Evolutionary conservation across 1,140 invertebrate species (phyloP), one percentile per base, ranked within the genome.

Genomic region (Apolygus lucorum): DNA sequence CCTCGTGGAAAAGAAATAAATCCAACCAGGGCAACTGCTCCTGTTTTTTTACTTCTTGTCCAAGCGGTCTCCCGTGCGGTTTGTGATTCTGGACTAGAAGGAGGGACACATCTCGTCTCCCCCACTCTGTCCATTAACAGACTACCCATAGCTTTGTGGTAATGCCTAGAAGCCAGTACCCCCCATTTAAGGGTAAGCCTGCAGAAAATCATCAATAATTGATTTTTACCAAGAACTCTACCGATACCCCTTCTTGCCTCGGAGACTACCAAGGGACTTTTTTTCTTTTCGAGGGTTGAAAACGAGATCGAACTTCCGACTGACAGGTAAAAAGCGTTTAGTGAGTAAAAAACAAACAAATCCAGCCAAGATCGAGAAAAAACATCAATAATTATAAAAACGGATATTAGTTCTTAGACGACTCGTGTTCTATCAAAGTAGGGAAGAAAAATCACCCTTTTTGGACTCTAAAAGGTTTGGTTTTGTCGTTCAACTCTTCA

Each of bases 201-300:
- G 28, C 34, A 42, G 4, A 28, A 64, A 62, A 26, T 64, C 63
- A 64, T 64, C 63, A 64, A 64, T 64, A 27, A 64, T 64, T 64
- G 63, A 64, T 64, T 27, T 64, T 64, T 64, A 64, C 63, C 63
- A 26, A 64, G 63, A 64, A 64, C 63, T 28, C 22, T 64, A 64
- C 63, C 63, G 63, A 64, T 64, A 2, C 28, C 63, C 63, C 27
- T 8, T n/a, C n/a, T n/a, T n/a, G n/a, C n/a, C n/a, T n/a, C n/a
- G n/a, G n/a, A n/a, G n/a, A n/a, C n/a, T n/a, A n/a, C n/a, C n/a
- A 42, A 4, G 34, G 17, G 4, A 42, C 4, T 42, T 42, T 42
- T 42, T 42, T 42, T 42, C n/a, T 42, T 17, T 42, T 4, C 17
- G 34, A 42, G 34, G 34, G 4, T 42, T 42, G 34, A 42, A 4